Evolutionary conservation across 2,888 invertebrate species (phyloP), one percentile per base, ranked within the genome.

Genomic region (Chrysina gloriosa): DNA sequence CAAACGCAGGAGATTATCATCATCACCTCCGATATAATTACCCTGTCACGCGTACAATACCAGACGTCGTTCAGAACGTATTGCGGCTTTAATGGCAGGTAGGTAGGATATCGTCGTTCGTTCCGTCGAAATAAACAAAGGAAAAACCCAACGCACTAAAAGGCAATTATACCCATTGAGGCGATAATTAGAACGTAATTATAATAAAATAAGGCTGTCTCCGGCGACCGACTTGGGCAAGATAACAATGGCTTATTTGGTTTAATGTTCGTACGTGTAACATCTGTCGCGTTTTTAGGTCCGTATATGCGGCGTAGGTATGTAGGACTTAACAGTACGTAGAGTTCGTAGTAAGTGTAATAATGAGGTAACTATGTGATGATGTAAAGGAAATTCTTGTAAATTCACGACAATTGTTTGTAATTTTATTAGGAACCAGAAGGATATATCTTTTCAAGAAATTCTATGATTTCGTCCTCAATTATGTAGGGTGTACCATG

Each of bases 231-330:
- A 31, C 52, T 27, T 19, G 25, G 58, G 29, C 58, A 25, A 61
- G 42, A 61, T 61, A 61, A 61, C 58, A 61, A 61, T 61, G 42
- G 58, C 58, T 61, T 61, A 61, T 61, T 61, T 61, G 42, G 58
- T 27, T 61, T 42, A 61, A 31, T 31, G 52, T 31, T 31, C 25
- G 42, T 61, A 39, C 39, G 42, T 42, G 42, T 42, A 42, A 42
- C 58, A 61, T 61, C 58, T 61, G 58, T 61, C 58, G 23, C 11
- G 3, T 7, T n/a, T 50, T 5, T 11, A 5, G 19, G 31, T 31
- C 9, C 31, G 31, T 21, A 45, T 5, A 45, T 6, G 45, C n/a
- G n/a, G n/a, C n/a, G n/a, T n/a, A n/a, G n/a, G n/a, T n/a, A n/a
- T n/a, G n/a, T n/a, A n/a, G n/a, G n/a, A n/a, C n/a, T n/a, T n/a